Evolutionary conservation across 2,113 vertebrate species (phyloP).

Genomic region (Oryzias celebensis): DNA sequence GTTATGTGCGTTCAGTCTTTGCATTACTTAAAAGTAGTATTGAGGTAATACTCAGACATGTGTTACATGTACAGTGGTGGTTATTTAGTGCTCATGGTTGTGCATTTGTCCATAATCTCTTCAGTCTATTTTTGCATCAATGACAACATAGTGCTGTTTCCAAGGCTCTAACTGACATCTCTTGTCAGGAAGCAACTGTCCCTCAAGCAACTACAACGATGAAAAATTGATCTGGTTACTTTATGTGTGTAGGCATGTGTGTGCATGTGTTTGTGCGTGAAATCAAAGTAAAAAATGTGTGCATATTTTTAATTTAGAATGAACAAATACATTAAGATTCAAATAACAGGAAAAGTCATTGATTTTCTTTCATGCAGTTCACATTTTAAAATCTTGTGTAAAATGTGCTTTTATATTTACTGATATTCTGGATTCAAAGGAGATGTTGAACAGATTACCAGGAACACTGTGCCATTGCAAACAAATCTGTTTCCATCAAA

Average conservation of each 20-base stretch:
- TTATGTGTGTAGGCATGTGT: too few relatives aligned
- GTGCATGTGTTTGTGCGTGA: too few relatives aligned
- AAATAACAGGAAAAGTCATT: too few relatives aligned
- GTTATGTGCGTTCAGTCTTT: too few relatives aligned
- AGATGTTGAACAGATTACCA: neutral
- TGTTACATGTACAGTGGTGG: neutral
- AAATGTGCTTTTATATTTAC: neutral
- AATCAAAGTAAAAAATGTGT: too few relatives aligned
- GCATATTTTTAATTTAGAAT: too few relatives aligned
- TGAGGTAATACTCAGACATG: too few relatives aligned
- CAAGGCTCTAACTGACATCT: constrained; percentile 30
- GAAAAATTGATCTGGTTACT: constrained; percentile 2
- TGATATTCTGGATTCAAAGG: neutral
- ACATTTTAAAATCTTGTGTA: too few relatives aligned
- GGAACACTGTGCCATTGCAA: neutral
- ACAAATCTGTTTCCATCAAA: neutral
- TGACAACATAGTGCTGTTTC: constrained; percentile 53
- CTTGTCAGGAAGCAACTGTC: constrained; percentile 11
- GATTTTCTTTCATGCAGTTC: too few relatives aligned
- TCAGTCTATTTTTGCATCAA: constrained; percentile 47
- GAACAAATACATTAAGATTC: too few relatives aligned
- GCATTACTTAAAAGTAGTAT: too few relatives aligned
- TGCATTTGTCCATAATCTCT: constrained; percentile 58
- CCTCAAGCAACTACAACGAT: constrained; percentile 45
- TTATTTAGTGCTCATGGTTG: constrained; percentile 33